These are phyloP conservation scores for Grallaria varia DNA, from an alignment of 2,113 vertebrate species.

Conservation along the genomic window DNA sequence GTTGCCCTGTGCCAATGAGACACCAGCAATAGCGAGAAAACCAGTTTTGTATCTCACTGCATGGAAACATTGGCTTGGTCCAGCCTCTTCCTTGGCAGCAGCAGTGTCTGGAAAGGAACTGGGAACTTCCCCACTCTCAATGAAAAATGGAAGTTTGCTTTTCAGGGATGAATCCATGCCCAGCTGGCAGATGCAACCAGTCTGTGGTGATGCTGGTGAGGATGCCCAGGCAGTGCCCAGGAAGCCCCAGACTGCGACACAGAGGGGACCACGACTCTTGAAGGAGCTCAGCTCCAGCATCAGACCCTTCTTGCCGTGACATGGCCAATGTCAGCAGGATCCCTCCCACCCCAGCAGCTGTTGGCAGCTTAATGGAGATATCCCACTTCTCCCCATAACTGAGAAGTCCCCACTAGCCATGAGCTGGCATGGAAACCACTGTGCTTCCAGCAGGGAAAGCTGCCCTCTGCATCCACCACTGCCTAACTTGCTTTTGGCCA, in stretches of 20 bases:
- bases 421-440: not conserved
- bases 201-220: not conserved
- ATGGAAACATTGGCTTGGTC: rapidly evolving
- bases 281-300: not conserved
- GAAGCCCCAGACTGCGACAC: rapidly evolving
- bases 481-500: not conserved
- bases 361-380: not conserved
- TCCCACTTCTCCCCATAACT: rapidly evolving
- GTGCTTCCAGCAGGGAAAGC: not conserved
- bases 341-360: rapidly evolving
- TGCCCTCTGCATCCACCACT: not conserved
- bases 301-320: rapidly evolving
- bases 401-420: not conserved
- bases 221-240: not conserved
- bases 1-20: not conserved
- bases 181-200: not conserved
- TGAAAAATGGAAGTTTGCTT: not conserved
- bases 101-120: not conserved
- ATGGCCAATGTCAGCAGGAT: not conserved
- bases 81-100: not conserved
- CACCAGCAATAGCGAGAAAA: not conserved
- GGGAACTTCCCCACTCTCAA: not conserved
- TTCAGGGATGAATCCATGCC: not conserved
- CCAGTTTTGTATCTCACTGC: not conserved
- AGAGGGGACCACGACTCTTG: rapidly evolving